phyloP scores from a whole-genome alignment of 2,797 vertebrate genomes.

The Yasuhikotakia modesta region DNA sequence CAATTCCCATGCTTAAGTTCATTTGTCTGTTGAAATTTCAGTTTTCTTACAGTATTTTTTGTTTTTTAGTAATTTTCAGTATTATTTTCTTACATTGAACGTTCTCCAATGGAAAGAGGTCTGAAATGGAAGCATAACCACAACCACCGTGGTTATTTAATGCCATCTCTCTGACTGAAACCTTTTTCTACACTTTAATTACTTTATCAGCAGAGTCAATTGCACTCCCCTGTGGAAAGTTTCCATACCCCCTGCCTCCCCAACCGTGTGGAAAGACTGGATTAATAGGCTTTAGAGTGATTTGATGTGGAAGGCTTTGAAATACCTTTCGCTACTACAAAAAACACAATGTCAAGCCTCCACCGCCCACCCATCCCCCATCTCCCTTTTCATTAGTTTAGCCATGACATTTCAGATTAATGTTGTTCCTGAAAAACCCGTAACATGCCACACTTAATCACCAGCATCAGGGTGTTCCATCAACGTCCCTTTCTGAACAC shows the following conservation, averaged over 20 bases:
- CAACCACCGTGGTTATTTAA: slow-evolving; percentile 17
- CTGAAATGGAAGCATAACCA: background rate
- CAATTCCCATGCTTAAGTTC: background rate
- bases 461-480: slow-evolving; percentile 47
- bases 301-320: slow-evolving; percentile 73
- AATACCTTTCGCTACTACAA: slow-evolving; percentile 67
- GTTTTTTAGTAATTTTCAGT: background rate
- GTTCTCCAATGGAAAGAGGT: slow-evolving; percentile 9
- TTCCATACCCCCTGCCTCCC: slow-evolving; percentile 52
- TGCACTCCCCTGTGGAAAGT: slow-evolving; percentile 46
- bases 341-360: slow-evolving; percentile 37
- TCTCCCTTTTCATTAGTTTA: slow-evolving; percentile 66
- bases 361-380: slow-evolving; percentile 58
- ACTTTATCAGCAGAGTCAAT: slow-evolving; percentile 48
- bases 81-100: background rate
- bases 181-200: slow-evolving; percentile 51
- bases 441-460: slow-evolving; percentile 67
- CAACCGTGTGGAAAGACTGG: slow-evolving; percentile 51
- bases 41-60: too few species aligned
- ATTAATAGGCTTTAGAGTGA: slow-evolving; percentile 66
- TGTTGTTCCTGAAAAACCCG: slow-evolving; percentile 63
- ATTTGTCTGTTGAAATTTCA: background rate
- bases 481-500: slow-evolving; percentile 44
- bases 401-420: slow-evolving; percentile 65
- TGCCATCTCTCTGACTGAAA: slow-evolving; percentile 10